Evolutionary conservation across 1,140 invertebrate species (phyloP).

Genomic region (Melanaphis sacchari): DNA sequence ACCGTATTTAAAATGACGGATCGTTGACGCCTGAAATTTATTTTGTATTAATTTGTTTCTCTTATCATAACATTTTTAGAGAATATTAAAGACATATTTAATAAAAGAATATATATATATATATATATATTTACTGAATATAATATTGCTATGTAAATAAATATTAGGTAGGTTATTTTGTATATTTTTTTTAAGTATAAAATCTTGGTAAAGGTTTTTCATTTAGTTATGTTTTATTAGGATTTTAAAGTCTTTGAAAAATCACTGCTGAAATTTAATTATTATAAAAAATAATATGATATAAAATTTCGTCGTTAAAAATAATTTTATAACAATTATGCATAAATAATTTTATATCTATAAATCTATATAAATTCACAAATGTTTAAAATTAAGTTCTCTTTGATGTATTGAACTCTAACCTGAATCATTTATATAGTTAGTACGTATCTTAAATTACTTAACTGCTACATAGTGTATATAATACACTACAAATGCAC

Average conservation of each 20-base stretch:
- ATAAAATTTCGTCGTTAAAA: not conserved
- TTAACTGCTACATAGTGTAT: too few relatives aligned
- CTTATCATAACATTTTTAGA: not conserved
- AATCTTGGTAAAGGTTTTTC: too few relatives aligned
- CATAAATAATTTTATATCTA: not conserved
- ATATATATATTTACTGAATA: not conserved
- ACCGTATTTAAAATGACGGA: not conserved
- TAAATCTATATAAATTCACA: too few relatives aligned
- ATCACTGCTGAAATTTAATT: not conserved
- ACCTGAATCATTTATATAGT: not conserved
- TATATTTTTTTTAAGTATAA: too few relatives aligned
- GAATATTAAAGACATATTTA: not conserved
- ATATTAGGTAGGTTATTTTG: not conserved
- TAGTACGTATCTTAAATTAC: not conserved
- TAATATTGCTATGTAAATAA: too few relatives aligned
- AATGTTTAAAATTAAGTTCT: not conserved
- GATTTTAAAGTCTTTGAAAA: too few relatives aligned
- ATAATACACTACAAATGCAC: not conserved
- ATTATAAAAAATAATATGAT: not conserved
- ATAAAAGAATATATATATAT: too few relatives aligned
- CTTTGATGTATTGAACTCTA: not conserved
- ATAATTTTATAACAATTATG: not conserved
- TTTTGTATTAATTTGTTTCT: not conserved
- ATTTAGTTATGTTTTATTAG: not conserved
- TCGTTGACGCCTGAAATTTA: not conserved